phyloP scores from a whole-genome alignment of 2,888 invertebrate species.

The Ennomos quercinarius region DNA sequence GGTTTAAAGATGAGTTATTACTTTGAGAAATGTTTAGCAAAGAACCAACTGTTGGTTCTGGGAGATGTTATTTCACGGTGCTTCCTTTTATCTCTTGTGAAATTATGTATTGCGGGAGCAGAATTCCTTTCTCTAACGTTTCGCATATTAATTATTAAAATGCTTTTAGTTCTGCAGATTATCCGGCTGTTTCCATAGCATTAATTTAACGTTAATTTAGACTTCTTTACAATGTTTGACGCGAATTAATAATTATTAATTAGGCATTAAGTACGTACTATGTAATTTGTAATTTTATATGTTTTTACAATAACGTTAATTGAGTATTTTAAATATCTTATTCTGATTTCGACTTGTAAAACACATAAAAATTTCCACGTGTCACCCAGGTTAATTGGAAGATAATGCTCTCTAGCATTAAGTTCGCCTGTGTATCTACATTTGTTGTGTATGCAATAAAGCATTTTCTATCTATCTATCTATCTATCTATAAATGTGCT shows the following conservation, averaged over 20 bases:
- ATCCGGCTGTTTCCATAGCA: constrained; percentile 3
- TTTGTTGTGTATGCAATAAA: too few relatives aligned
- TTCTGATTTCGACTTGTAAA: too few relatives aligned
- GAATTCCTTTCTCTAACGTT: constrained; percentile 16
- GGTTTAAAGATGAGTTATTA: constrained; percentile 48
- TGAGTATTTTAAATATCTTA: too few relatives aligned
- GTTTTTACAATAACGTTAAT: too few relatives aligned
- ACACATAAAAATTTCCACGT: too few relatives aligned
- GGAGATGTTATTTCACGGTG: constrained; percentile 15
- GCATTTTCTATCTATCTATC: too few relatives aligned
- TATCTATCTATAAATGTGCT: too few relatives aligned
- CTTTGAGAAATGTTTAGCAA: constrained; percentile 31
- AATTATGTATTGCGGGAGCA: constrained; percentile 25
- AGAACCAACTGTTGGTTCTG: constrained; percentile 37
- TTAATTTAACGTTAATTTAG: constrained; percentile 5
- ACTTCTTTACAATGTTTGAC: constrained; percentile 1
- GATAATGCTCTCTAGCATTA: too few relatives aligned
- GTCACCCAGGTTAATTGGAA: too few relatives aligned
- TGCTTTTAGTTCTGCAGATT: constrained; percentile 24
- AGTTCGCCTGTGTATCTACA: too few relatives aligned
- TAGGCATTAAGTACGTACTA: too few relatives aligned
- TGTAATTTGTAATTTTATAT: too few relatives aligned
- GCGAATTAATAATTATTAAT: neutral
- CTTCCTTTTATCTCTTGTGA: constrained; percentile 21
- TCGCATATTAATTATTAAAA: constrained; percentile 28